A percentile compares a stretch with the other conserved stretches of the same genome.
Evolutionary conservation across 2,888 invertebrate genomes (phyloP).

Genomic region (Diarsia dahlii): DNA sequence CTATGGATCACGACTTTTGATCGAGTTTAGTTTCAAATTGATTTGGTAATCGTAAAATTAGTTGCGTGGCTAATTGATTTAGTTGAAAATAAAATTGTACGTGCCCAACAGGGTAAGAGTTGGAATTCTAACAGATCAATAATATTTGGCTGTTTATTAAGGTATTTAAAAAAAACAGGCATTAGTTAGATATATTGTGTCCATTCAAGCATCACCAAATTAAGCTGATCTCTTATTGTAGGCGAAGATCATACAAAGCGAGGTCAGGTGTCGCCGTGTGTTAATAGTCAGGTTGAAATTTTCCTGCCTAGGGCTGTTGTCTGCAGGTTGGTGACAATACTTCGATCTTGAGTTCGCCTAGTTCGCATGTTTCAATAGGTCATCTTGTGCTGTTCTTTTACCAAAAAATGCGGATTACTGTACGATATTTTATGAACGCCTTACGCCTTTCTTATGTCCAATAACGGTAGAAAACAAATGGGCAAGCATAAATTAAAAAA

Average conservation of each 20-base stretch:
- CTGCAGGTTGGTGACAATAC: no score
- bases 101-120: background rate
- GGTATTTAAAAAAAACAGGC: no score
- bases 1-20: constrained; percentile 39
- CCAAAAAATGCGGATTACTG: background rate
- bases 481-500: background rate
- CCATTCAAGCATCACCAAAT: no score
- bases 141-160: background rate
- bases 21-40: constrained; percentile 23
- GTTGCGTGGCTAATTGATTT: constrained; percentile 13
- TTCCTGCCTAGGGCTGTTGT: background rate
- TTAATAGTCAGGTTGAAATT: background rate
- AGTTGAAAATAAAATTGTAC: background rate
- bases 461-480: background rate
- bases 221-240: no score
- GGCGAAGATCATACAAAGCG: no score
- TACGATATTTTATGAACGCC: background rate
- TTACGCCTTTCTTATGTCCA: background rate
- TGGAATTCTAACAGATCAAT: background rate
- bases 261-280: no score
- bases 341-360: background rate
- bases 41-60: constrained; percentile 16
- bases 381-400: background rate
- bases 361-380: background rate
- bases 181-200: no score